Evolutionary conservation across 1,140 invertebrate genomes (phyloP).

Genomic region (Drosophila bipectinata): DNA sequence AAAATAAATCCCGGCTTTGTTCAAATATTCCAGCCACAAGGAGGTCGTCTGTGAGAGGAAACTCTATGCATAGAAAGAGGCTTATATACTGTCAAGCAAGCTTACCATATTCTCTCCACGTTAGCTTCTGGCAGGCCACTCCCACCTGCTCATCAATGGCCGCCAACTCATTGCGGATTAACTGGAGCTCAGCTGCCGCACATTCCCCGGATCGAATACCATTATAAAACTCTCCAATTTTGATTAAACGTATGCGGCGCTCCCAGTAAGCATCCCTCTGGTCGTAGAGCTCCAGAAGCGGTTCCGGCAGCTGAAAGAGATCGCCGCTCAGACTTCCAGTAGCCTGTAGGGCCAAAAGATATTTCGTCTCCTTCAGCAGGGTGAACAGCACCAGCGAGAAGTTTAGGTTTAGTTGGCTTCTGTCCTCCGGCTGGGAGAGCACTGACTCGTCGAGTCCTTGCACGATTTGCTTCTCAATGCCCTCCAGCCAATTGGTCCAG

Average conservation of each 20-base stretch:
- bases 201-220: constrained; percentile 84
- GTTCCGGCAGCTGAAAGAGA: constrained; percentile 84
- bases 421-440: constrained; percentile 27
- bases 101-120: constrained; percentile 70
- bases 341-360: constrained; percentile 63
- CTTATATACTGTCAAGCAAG: background rate
- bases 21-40: constrained; percentile 68
- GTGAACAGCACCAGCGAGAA: constrained; percentile 70
- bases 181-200: constrained; percentile 59
- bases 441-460: constrained; percentile 63
- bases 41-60: constrained; percentile 38
- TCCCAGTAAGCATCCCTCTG: constrained; percentile 84
- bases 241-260: constrained; percentile 83
- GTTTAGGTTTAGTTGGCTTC: constrained; percentile 49
- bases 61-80: background rate
- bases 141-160: constrained; percentile 63
- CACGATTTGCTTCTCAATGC: constrained; percentile 63
- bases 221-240: constrained; percentile 86
- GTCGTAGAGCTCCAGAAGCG: constrained; percentile 84
- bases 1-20: constrained; percentile 84
- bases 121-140: constrained; percentile 53
- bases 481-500: constrained; percentile 71
- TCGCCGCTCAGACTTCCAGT: constrained; percentile 45
- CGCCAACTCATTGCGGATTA: constrained; percentile 62
- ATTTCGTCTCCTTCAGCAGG: constrained; percentile 73